Evolutionary conservation across 2,888 invertebrate species (phyloP).

Genomic region (Operophtera brumata): DNA sequence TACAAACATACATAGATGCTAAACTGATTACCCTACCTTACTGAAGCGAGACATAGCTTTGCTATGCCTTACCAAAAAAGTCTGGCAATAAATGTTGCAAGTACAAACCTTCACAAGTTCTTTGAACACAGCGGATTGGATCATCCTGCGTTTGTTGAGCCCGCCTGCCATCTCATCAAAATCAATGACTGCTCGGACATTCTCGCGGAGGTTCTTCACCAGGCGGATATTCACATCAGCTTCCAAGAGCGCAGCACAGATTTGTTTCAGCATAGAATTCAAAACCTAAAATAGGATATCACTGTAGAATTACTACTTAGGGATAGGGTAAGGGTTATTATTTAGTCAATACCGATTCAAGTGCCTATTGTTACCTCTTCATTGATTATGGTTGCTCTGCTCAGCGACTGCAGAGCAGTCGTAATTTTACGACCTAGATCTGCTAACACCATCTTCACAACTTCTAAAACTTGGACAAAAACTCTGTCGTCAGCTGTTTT

Average conservation of each 20-base stretch:
- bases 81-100: too few species aligned
- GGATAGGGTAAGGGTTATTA: background rate
- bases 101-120: conserved; percentile 96
- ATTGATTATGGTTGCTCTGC: conserved; percentile 98
- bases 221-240: conserved; percentile 98
- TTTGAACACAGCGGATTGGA: conserved; percentile 99
- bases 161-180: conserved; percentile 99
- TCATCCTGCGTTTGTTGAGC: conserved; percentile 98
- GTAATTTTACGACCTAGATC: conserved; percentile 99
- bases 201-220: conserved; percentile 97
- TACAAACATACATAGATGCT: too few species aligned
- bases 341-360: background rate
- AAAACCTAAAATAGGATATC: conserved; percentile 84
- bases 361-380: conserved; percentile 86
- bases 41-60: too few species aligned
- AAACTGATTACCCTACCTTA: too few species aligned
- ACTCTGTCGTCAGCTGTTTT: conserved; percentile 46
- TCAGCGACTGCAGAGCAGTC: conserved; percentile 97
- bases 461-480: conserved; percentile 34
- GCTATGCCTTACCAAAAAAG: too few species aligned
- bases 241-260: conserved; percentile 97
- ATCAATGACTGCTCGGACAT: conserved; percentile 98
- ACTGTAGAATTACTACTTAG: background rate
- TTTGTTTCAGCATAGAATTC: conserved; percentile 99
- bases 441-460: conserved; percentile 96